Conservation (phyloP, 2,113 vertebrate genomes). For the Drymodes brunneopygia region DNA sequence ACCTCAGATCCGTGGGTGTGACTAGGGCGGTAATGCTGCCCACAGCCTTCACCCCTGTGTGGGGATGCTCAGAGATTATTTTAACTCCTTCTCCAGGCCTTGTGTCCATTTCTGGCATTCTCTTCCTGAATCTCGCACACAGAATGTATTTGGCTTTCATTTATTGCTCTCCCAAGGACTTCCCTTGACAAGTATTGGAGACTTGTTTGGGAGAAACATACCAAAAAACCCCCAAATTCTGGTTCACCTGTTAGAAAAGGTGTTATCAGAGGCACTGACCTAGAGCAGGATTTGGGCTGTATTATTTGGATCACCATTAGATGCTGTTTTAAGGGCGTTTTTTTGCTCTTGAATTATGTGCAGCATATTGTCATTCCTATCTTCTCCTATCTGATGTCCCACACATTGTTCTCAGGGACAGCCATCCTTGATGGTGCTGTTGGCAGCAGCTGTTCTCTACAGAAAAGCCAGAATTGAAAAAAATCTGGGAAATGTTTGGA, state of each 20-base stretch:
- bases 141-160: background rate
- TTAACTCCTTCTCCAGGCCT: background rate
- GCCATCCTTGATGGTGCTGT: background rate
- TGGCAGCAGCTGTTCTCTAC: background rate
- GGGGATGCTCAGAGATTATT: background rate
- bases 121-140: fast-evolving
- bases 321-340: background rate
- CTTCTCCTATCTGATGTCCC: background rate
- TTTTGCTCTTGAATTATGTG: background rate
- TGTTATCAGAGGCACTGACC: background rate
- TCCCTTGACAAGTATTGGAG: background rate
- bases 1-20: background rate
- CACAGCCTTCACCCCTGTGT: background rate
- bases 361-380: background rate
- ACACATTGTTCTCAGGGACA: background rate
- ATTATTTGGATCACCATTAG: background rate
- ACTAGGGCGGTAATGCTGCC: background rate
- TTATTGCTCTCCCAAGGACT: background rate
- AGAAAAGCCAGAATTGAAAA: background rate
- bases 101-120: background rate
- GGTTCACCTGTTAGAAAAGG: background rate
- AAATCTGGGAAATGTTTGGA: background rate
- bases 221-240: background rate
- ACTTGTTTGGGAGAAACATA: background rate
- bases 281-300: background rate